Base-by-base conservation (phyloP, 2,888 invertebrate genomes). In the Iphiclides podalirius region DNA sequence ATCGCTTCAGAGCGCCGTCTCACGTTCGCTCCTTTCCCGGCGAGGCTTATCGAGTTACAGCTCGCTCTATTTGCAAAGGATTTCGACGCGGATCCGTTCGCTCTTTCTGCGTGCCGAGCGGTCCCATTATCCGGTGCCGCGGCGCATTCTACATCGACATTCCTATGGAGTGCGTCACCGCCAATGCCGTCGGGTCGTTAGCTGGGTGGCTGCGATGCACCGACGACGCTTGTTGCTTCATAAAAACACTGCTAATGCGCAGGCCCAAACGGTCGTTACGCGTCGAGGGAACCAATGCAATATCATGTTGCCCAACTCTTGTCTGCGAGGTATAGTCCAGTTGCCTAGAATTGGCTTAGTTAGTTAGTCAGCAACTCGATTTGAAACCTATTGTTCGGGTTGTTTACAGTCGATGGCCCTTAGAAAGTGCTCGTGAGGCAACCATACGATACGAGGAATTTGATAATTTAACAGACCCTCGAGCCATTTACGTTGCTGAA, bases 381-480 rank as follows among this genome's bases (percentile, higher is more conserved):
- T 54, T 51, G 46, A 67, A 58, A 71, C 66, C 63, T 65, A 20
- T 64, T n/a, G n/a, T n/a, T 63, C 63, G 65, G 69, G 68, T 67
- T 70, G 70, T 74, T 75, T 79, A 81, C 20, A 20, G 20, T 61
- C 68, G 64, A 12, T 35, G 38, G 17, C 60, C 65, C 70, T 77
- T 80, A 81, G 82, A 83, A 80, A 82, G 81, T 79, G 64, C 67
- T 66, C 70, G 72, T 82, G 78, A 80, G 70, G 80, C 76, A 82
- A 83, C 76, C 75, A 75, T 74, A 70, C 70, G 60, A 75, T 74
- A 70, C 70, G 60, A 55, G 64, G 60, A 57, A 58, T 60, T n/a
- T 56, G 23, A 6, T 50, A 15, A 11, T 60, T 58, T 61, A 4
- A 3, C 31, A 31, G 31, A 11, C 31, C 8, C 64, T 57, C 63